Percentiles rank a stretch among this genome's conserved stretches.
phyloP scores from a whole-genome alignment of 2,888 invertebrate genomes.

The Drosophila peninsularis region DNA sequence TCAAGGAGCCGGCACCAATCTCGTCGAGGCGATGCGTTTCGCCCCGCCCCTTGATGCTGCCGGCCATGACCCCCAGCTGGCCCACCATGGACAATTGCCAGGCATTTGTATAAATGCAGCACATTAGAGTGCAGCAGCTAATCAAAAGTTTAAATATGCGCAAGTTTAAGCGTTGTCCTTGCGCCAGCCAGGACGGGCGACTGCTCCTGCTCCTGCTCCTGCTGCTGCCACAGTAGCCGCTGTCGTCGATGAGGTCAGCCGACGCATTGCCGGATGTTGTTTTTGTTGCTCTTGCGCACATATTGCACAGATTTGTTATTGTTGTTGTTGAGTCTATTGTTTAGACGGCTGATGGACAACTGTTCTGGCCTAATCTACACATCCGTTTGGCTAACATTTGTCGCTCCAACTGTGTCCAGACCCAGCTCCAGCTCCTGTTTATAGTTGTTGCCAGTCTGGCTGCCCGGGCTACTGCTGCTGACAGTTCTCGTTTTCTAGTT shows the following conservation, averaged over 20 bases:
- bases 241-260: constrained; percentile 64
- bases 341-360: constrained; percentile 63
- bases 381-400: constrained; percentile 75
- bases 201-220: not conserved
- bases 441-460: not conserved
- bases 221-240: constrained; percentile 17
- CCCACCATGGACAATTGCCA: constrained; percentile 65
- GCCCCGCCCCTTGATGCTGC: constrained; percentile 78
- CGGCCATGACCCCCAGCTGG: constrained; percentile 66
- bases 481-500: constrained; percentile 53
- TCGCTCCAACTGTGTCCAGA: constrained; percentile 56
- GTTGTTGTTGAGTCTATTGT: constrained; percentile 69
- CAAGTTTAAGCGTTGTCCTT: constrained; percentile 68
- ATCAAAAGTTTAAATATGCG: constrained; percentile 81
- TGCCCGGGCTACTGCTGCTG: constrained; percentile 42
- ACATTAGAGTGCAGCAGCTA: constrained; percentile 74
- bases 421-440: constrained; percentile 8
- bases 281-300: constrained; percentile 58
- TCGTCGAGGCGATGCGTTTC: constrained; percentile 66
- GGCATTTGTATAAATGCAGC: constrained; percentile 73
- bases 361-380: constrained; percentile 73
- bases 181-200: constrained; percentile 42
- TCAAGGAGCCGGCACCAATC: constrained; percentile 48
- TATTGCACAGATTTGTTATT: constrained; percentile 58
- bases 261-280: constrained; percentile 67